Percentiles rank a stretch among this genome's conserved stretches.
These are phyloP conservation scores for Sinelater perroti DNA, from an alignment of 2,888 invertebrate genomes.

Conservation along the genomic window DNA sequence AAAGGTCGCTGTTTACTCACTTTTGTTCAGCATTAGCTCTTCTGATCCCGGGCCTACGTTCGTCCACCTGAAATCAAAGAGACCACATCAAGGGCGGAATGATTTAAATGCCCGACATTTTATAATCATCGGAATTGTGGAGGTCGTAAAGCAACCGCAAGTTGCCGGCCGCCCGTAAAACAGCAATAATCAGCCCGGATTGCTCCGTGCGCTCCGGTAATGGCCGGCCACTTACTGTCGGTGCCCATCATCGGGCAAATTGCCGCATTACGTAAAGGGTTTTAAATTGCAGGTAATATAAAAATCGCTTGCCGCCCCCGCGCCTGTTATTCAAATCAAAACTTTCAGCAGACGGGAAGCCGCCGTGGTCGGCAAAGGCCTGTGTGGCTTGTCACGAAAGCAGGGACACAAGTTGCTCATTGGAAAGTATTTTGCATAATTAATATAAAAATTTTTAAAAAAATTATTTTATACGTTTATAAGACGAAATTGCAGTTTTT, in stretches of 20 bases:
- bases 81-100: slow-evolving; percentile 54
- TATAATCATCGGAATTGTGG: slow-evolving; percentile 43
- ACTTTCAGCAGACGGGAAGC: too few relatives aligned
- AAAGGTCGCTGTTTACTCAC: slow-evolving; percentile 48
- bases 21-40: slow-evolving; percentile 52
- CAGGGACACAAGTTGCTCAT: too few relatives aligned
- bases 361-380: too few relatives aligned
- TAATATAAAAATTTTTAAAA: too few relatives aligned
- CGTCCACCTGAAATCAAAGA: slow-evolving; percentile 58
- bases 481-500: too few relatives aligned
- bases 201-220: slow-evolving; percentile 9
- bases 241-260: neutral
- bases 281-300: slow-evolving; percentile 2
- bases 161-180: slow-evolving; percentile 38
- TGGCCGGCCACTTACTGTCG: neutral
- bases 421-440: too few relatives aligned
- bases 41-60: slow-evolving; percentile 53
- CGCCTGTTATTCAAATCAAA: too few relatives aligned
- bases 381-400: too few relatives aligned
- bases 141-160: slow-evolving; percentile 43
- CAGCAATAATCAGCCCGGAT: slow-evolving; percentile 35
- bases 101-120: slow-evolving; percentile 45
- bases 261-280: neutral
- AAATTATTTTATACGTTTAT: too few relatives aligned
- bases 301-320: neutral